Conservation (phyloP, 92 coral and sea anemone genomes). For the Ricordea florida region DNA sequence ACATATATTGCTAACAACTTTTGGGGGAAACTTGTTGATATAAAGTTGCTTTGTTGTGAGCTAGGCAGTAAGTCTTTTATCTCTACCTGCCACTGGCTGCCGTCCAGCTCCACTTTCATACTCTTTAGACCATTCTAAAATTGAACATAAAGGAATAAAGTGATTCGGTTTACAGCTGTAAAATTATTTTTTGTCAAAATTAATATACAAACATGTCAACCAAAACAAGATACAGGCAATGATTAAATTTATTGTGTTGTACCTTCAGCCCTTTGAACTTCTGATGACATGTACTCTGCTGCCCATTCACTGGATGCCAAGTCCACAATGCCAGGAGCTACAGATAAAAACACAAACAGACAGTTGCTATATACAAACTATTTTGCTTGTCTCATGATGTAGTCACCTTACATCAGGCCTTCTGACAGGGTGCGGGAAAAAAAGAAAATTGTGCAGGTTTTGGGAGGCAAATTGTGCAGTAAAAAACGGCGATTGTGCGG, state of each 20-base stretch:
- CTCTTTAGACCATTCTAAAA: slow-evolving; percentile 88
- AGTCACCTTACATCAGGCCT: too few relatives aligned
- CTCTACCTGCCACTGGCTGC: slow-evolving; percentile 80
- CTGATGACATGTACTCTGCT: slow-evolving; percentile 82
- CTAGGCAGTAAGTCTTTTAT: too few relatives aligned
- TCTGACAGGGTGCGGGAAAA: too few relatives aligned
- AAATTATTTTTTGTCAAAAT: too few relatives aligned
- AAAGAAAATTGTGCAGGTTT: too few relatives aligned
- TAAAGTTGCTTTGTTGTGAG: too few relatives aligned
- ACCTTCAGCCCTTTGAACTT: slow-evolving; percentile 74
- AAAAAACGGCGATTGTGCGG: too few relatives aligned
- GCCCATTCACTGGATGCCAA: slow-evolving; percentile 90
- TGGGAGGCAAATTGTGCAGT: too few relatives aligned
- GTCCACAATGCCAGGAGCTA: slow-evolving; percentile 93
- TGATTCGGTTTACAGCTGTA: too few relatives aligned
- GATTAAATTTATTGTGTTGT: neutral
- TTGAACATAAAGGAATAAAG: neutral
- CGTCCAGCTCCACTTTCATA: slow-evolving; percentile 60
- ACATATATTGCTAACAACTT: too few relatives aligned
- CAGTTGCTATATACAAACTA: neutral
- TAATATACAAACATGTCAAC: neutral
- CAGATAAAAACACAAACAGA: neutral
- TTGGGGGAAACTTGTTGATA: too few relatives aligned
- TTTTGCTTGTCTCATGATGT: too few relatives aligned
- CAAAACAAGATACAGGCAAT: neutral